phyloP scores from a whole-genome alignment of 2,113 vertebrate species.

The Platycercus adscitus region DNA sequence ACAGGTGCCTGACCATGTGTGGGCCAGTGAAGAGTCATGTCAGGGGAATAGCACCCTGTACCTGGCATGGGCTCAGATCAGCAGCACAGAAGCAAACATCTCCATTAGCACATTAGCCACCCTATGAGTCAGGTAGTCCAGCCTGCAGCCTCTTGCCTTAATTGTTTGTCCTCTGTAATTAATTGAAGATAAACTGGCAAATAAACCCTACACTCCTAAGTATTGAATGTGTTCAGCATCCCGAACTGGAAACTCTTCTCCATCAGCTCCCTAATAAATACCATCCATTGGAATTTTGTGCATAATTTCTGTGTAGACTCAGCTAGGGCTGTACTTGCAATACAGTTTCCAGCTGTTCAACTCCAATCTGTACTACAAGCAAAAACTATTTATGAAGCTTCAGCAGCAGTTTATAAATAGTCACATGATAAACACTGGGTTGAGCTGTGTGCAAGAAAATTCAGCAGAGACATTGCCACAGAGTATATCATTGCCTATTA shows the following conservation, averaged over 20 bases:
- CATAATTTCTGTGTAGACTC: constrained; percentile 58
- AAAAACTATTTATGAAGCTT: constrained; percentile 51
- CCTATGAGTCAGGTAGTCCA: background rate
- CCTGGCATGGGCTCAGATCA: background rate
- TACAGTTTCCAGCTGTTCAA: constrained; percentile 74
- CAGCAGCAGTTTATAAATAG: constrained; percentile 46
- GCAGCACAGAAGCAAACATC: background rate
- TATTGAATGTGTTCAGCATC: background rate
- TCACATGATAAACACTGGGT: constrained; percentile 56
- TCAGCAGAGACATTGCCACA: background rate
- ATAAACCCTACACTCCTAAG: background rate
- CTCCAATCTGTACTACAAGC: constrained; percentile 48
- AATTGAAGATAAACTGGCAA: background rate
- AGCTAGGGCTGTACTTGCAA: constrained; percentile 32
- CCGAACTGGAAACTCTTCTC: constrained; percentile 9
- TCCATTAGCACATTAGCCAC: background rate
- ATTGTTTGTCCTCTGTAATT: background rate
- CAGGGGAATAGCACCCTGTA: background rate
- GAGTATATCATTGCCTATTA: constrained; percentile 8
- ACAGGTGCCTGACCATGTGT: accelerated
- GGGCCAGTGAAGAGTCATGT: background rate
- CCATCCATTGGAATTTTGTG: constrained; percentile 65
- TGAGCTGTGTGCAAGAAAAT: constrained; percentile 8
- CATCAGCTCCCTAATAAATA: constrained; percentile 44
- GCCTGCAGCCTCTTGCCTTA: background rate